Percentiles rank a stretch among this genome's conserved stretches.
phyloP scores from a whole-genome alignment of 2,113 vertebrate species.

The Tragelaphus scriptus region DNA sequence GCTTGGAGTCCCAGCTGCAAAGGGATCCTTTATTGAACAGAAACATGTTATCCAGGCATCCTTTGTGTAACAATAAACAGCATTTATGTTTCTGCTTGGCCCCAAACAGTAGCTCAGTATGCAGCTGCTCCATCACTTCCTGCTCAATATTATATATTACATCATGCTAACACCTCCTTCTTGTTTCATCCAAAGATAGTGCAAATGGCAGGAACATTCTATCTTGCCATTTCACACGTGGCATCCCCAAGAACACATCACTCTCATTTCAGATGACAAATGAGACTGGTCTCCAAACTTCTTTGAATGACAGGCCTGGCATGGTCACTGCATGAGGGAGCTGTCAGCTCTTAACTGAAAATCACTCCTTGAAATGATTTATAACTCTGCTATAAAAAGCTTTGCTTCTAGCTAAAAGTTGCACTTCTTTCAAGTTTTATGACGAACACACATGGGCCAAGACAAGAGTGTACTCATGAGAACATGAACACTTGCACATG shows the following conservation, averaged over 20 bases:
- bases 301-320: constrained; percentile 55
- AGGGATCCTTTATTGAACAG: not conserved
- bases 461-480: not conserved
- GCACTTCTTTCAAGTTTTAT: constrained; percentile 74
- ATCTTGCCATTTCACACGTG: constrained; percentile 55
- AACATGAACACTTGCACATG: not conserved
- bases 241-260: constrained; percentile 40
- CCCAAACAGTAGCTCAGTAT: not conserved
- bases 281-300: not conserved
- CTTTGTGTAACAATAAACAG: not conserved
- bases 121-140: not conserved
- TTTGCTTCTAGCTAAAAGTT: constrained; percentile 68
- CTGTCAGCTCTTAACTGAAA: constrained; percentile 66
- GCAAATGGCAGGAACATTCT: constrained; percentile 61
- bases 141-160: not conserved
- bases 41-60: not conserved
- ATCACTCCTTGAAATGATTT: constrained; percentile 69
- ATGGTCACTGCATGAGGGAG: constrained; percentile 35
- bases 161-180: constrained; percentile 62
- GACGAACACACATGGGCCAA: constrained; percentile 51
- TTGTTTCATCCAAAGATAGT: constrained; percentile 63
- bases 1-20: not conserved
- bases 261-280: constrained; percentile 38
- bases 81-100: not conserved
- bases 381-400: constrained; percentile 71